phyloP scores from a whole-genome alignment of 2,113 vertebrate genomes.

The Forbesichthys papilliferus region DNA sequence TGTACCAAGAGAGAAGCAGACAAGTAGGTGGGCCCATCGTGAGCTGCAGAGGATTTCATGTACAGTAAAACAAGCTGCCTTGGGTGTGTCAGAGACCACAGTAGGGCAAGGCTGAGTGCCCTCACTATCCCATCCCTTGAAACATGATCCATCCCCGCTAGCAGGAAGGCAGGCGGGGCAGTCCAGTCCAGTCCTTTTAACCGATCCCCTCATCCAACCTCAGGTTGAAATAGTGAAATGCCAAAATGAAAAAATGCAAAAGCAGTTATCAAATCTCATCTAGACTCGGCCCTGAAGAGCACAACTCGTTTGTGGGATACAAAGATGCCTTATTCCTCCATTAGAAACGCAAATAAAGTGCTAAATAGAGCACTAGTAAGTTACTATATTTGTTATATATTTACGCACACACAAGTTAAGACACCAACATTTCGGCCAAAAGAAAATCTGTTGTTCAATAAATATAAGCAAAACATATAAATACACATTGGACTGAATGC shows the following conservation, averaged over 20 bases:
- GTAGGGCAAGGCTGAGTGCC: slow-evolving; percentile 65
- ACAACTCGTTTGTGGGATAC: slow-evolving; percentile 46
- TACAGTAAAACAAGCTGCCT: slow-evolving; percentile 75
- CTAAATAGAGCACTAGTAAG: slow-evolving; percentile 25
- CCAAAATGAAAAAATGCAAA: neutral
- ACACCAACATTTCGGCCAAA: slow-evolving; percentile 37
- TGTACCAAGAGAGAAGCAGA: slow-evolving; percentile 41
- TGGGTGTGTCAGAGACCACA: slow-evolving; percentile 62
- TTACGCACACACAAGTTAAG: slow-evolving; percentile 18
- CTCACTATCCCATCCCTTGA: slow-evolving; percentile 62
- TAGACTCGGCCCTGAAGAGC: slow-evolving; percentile 10
- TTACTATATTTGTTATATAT: neutral
- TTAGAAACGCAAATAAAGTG: slow-evolving; percentile 4
- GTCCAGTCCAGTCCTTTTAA: slow-evolving; percentile 31
- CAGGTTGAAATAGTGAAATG: slow-evolving; percentile 15
- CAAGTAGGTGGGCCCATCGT: slow-evolving; percentile 45
- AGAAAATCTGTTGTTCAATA: slow-evolving; percentile 60
- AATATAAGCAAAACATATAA: slow-evolving; percentile 45
- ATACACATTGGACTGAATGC: slow-evolving; percentile 29
- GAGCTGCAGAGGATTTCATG: slow-evolving; percentile 67
- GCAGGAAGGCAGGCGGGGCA: slow-evolving; percentile 31
- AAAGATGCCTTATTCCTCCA: slow-evolving; percentile 22
- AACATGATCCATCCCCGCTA: slow-evolving; percentile 63
- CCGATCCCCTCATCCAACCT: slow-evolving; percentile 16
- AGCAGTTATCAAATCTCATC: too few species aligned